Evolutionary conservation across 2,888 invertebrate genomes (phyloP).

Genomic region (Sipha maydis): DNA sequence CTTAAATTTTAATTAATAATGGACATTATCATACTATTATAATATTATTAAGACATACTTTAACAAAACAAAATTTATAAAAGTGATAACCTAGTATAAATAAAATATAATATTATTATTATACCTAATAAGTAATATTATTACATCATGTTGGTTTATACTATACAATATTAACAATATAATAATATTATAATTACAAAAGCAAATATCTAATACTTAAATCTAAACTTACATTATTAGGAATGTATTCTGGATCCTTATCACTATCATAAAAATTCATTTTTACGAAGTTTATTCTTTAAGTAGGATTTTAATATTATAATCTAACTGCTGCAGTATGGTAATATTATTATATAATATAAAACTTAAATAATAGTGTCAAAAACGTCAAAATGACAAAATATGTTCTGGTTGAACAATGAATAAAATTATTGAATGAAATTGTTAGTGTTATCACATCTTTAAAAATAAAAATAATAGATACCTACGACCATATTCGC

Average conservation of each 20-base stretch:
- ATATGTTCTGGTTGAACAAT: no score
- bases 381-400: no score
- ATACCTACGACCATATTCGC: no score
- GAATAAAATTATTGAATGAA: no score
- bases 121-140: not conserved
- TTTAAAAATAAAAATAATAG: no score
- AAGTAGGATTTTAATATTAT: not conserved
- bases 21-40: not conserved
- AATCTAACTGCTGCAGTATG: not conserved
- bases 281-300: no score
- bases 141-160: not conserved
- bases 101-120: slow-evolving; percentile 3
- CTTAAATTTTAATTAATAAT: not conserved
- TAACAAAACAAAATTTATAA: not conserved
- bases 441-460: no score
- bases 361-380: no score
- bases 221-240: slow-evolving; percentile 21
- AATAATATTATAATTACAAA: slow-evolving; percentile 10
- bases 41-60: slow-evolving; percentile 1
- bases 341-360: not conserved
- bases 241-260: slow-evolving; percentile 16
- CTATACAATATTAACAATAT: slow-evolving; percentile 2
- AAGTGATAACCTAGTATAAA: not conserved
- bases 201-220: not conserved
- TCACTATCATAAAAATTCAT: slow-evolving; percentile 10